Percentiles rank a stretch among this genome's conserved stretches.
phyloP scores from a whole-genome alignment of 2,888 invertebrate genomes.

The Catocala nupta region DNA sequence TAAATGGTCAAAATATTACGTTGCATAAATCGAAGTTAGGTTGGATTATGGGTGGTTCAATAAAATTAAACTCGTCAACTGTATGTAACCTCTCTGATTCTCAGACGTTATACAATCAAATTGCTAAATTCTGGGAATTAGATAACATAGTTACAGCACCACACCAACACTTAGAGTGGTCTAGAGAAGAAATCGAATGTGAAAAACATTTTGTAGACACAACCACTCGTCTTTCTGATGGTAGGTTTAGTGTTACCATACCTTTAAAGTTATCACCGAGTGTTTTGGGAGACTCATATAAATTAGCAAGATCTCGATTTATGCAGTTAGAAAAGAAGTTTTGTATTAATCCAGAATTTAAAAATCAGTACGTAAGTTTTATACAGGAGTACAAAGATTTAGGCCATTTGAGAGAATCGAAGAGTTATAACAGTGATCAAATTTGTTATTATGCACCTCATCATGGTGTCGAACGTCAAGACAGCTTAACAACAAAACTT shows the following conservation, averaged over 20 bases:
- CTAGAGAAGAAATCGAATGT: slow-evolving; percentile 5
- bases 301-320: slow-evolving; percentile 5
- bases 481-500: slow-evolving; percentile 1
- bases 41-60: neutral
- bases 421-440: no score
- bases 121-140: slow-evolving; percentile 2
- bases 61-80: neutral
- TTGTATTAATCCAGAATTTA: slow-evolving; percentile 3
- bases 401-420: no score
- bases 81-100: neutral
- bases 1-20: no score
- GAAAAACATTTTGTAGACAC: slow-evolving; percentile 6
- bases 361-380: slow-evolving; percentile 13
- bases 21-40: no score
- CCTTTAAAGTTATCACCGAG: slow-evolving; percentile 7
- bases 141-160: neutral
- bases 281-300: slow-evolving; percentile 7
- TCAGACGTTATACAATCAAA: neutral
- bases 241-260: slow-evolving; percentile 8
- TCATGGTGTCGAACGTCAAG: slow-evolving; percentile 5
- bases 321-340: slow-evolving; percentile 8
- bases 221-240: neutral
- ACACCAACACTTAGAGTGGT: neutral
- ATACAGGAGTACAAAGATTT: slow-evolving; percentile 12
- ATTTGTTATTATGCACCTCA: slow-evolving; percentile 9